These are phyloP conservation scores for Sarotherodon lohbergeri DNA, from an alignment of 2,113 vertebrate species.

Conservation along the genomic window DNA sequence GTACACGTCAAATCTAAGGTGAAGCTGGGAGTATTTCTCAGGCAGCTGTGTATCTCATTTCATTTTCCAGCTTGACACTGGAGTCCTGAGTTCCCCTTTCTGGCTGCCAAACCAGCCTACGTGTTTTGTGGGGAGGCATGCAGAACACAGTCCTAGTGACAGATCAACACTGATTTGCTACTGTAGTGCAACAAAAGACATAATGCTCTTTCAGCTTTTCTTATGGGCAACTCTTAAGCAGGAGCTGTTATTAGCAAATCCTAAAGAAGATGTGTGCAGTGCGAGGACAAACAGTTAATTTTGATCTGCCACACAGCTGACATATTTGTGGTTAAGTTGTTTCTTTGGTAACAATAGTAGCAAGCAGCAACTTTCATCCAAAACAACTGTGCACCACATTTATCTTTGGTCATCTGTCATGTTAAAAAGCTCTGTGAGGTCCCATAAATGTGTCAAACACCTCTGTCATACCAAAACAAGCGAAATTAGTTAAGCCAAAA, in stretches of 20 bases:
- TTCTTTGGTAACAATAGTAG: neutral
- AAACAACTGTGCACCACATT: neutral
- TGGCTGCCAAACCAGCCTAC: conserved; percentile 48
- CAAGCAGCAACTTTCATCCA: neutral
- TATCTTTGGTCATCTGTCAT: neutral
- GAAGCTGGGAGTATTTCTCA: conserved; percentile 15
- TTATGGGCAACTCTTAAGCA: neutral
- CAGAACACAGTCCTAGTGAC: conserved; percentile 8
- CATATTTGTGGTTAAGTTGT: neutral
- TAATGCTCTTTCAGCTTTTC: neutral
- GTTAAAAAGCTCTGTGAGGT: neutral
- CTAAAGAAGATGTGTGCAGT: neutral
- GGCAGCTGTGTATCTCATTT: conserved; percentile 64
- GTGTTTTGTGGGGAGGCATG: conserved; percentile 36
- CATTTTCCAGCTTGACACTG: conserved; percentile 61
- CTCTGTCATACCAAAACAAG: neutral
- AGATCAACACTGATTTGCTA: neutral
- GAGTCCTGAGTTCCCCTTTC: conserved; percentile 32
- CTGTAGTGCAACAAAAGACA: neutral
- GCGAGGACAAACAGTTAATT: neutral
- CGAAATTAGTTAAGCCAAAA: neutral
- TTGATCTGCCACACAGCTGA: neutral
- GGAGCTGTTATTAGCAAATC: neutral
- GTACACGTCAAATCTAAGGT: neutral
- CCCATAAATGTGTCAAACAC: neutral